Base-by-base conservation (phyloP, 2,888 invertebrate genomes). In the Meliscaeva auricollis region DNA sequence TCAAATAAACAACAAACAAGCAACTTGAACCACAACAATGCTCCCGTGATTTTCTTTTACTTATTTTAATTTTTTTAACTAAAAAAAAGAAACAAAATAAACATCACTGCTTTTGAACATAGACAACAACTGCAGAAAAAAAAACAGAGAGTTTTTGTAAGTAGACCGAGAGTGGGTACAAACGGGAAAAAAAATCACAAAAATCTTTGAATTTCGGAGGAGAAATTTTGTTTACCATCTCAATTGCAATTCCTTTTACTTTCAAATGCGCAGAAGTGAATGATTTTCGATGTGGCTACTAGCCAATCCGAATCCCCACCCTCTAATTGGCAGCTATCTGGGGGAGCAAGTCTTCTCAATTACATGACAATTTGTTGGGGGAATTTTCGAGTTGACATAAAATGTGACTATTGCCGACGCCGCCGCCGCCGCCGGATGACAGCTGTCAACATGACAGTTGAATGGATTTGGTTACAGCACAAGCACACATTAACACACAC, bases 391-490 rank as follows among this genome's bases (percentile, higher is more conserved):
- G 15, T 66, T 35, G 74, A 74, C 74, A 74, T 69, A 46, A 38
- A 38, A 38, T 44, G n/a, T n/a, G 64, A 64, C 20, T 35, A 38
- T 9, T n/a, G n/a, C n/a, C n/a, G n/a, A n/a, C n/a, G n/a, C n/a
- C n/a, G n/a, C n/a, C n/a, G n/a, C n/a, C n/a, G n/a, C n/a, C 20
- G 32, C 26, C 41, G 62, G 30, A 64, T 82, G 77, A 60, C 26
- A 69, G 78, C 62, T 79, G 74, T 70, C 79, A 66, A 60, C 52
- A 60, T 74, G 83, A 75, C 76, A 72, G 72, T 52, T 60, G 60
- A 79, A 48, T 48, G 48, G 75, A 72, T 80, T 84, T 75, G 72
- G 75, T 80, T 84, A 84, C 79, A 84, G 75, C 79, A 80, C 84
- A 76, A 17, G 1, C 6, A 17, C 75, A 72, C 79, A 79, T 13